Base-by-base conservation (phyloP, 2,113 vertebrate species). In the Hiodon tergisus region DNA sequence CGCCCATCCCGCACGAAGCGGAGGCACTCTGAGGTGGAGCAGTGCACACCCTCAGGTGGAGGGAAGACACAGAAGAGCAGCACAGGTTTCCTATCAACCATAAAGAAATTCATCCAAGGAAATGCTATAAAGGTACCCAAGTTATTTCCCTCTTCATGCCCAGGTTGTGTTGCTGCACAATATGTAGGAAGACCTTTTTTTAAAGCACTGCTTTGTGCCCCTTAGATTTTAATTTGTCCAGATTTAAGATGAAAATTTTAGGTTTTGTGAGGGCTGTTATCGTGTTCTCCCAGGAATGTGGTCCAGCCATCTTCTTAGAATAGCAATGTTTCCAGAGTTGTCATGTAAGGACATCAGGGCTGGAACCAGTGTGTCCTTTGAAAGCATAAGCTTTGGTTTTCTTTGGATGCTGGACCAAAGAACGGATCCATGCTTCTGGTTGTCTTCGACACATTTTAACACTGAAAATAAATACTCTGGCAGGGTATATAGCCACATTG, bases 1-100 rank as follows among this genome's bases (percentile, higher is more conserved):
- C 73, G 63, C 87, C 51, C 93, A 81, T 78, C 93, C 88, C 92
- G 93, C 86, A 92, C 93, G 68, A 99, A 99, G 90, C 89, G 96
- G 90, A 98, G 96, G 91, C 94, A 86, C 83, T 84, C 88, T 61
- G 85, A 90, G 62, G 88, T 90, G 85, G 87, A 91, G 89, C 73
- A 84, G 77, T 82, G 83, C 52, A 80, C 83, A 3, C 78, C 86
- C 0, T 74, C 74, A 69, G 81, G 85, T 69, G 87, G 86, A 79
- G 85, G 83, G 79, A 88, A 81, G 73, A 91, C 91, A 90, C 87
- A 89, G 86, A 92, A 91, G 78, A 90, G 85, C 69, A 88, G 91
- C 71, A 89, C 87, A 0, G 88, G 90, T 80, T 87, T 91, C 73
- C 80, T 91, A 57, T 91, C 90, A 81, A 92, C 90, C 4, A 91